Conservation (phyloP, 2,797 vertebrate species). For the Chiroxiphia lanceolata region DNA sequence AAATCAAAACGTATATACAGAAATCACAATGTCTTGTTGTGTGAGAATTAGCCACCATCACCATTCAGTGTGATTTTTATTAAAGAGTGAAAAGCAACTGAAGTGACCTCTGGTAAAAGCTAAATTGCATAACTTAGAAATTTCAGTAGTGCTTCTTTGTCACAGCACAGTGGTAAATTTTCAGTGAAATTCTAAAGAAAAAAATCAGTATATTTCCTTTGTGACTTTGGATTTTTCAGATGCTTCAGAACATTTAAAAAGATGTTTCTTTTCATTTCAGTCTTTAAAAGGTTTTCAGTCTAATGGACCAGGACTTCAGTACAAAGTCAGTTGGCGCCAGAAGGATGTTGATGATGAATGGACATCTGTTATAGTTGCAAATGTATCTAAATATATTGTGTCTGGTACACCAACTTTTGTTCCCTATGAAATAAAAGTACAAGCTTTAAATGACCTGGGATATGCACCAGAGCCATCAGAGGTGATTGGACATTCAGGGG, state of each 20-base stretch:
- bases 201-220: not conserved
- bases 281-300: conserved; percentile 87
- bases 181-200: not conserved
- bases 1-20: not conserved
- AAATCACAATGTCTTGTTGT: not conserved
- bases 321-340: conserved; percentile 94
- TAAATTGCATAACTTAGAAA: not conserved
- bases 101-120: not conserved
- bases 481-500: conserved; percentile 89
- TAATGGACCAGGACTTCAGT: conserved; percentile 92
- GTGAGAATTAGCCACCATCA: not conserved
- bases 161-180: not conserved
- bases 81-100: not conserved
- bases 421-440: conserved; percentile 93
- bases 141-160: not conserved
- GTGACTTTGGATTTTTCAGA: not conserved
- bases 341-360: conserved; percentile 87
- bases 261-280: conserved; percentile 70
- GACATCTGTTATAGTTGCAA: conserved; percentile 86
- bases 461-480: conserved; percentile 83
- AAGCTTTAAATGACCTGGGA: conserved; percentile 88
- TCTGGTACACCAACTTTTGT: conserved; percentile 92
- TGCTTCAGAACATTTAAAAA: not conserved
- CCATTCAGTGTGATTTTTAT: not conserved
- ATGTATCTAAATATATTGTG: conserved; percentile 91